Base-by-base conservation (phyloP, 2,888 invertebrate species). In the Ormyrus pomaceus region DNA sequence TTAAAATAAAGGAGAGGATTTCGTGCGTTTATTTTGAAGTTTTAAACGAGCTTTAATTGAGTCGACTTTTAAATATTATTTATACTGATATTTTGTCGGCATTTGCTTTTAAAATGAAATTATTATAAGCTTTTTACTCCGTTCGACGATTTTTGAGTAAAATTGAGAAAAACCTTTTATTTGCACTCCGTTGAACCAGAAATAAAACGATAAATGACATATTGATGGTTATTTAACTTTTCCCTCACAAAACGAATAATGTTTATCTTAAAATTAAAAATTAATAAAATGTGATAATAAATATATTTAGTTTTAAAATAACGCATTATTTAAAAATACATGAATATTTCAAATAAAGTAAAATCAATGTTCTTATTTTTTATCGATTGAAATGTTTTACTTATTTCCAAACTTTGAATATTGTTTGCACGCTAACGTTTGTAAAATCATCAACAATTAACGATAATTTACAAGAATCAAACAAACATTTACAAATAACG, bases 111-210 rank as follows among this genome's bases (percentile, higher is more conserved):
- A 66, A 66, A 66, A 66, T 66, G 19, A 53, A 66, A 53, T 62
- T 73, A 19, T 19, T 19, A 55, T 62, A 48, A 13, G 73, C 61
- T 9, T 61, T 68, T 64, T 58, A 51, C 55, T 56, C 58, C 11
- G 55, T 13, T 34, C 46, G 56, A 50, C 56, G 64, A 11, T 51
- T 66, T 34, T 10, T n/a, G 64, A 73, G 72, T 48, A 74, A 69
- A 70, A 74, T 51, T 19, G 19, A 19, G 19, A 19, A 19, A 19
- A 19, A 19, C 19, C 19, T 19, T 19, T 19, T 19, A 19, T 19
- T 19, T 19, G 0, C 19, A 19, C 19, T 55, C 62, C 66, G 19
- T 74, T 45, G 55, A 77, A 4, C 7, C 66, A 11, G 34, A 56
- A 56, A 56, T 56, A 56, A 56, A 56, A 10, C 56, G 11, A 56